Base-by-base conservation (phyloP, 2,888 invertebrate species). In the Dynastes tityus region DNA sequence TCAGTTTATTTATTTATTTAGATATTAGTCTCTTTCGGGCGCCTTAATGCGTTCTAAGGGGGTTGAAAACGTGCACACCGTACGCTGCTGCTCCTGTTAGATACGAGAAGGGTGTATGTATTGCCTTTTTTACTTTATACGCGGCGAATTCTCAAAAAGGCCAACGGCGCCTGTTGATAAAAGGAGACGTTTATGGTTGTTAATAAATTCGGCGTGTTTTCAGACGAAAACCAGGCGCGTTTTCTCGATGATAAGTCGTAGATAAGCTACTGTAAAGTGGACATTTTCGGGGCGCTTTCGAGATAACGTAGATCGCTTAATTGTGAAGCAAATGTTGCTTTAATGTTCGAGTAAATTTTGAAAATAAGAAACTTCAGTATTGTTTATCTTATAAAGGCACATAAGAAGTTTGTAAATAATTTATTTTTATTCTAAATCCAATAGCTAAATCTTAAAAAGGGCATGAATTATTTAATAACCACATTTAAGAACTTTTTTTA, bases 41-140 rank as follows among this genome's bases (percentile, higher is more conserved):
- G 61, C 4, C 61, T 55, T 29, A 63, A 76, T 51, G 65, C 53
- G 67, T 65, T 22, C 27, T 16, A 53, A n/a, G 49, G 51, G 67
- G 76, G 67, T 65, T 67, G 67, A 22, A 74, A 74, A 74, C 74
- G 74, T 74, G 74, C 49, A 45, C 63, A 40, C n/a, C 53, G 53
- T 53, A 53, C 45, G 45, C 45, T 45, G 45, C 53, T 4, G 61
- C 58, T n/a, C 22, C 16, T 4, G 58, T 2, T n/a, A 58, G 9
- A 61, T 61, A 11, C 9, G 45, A n/a, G 37, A 61, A 58, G 63
- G 74, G 74, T 45, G 58, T 16, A 37, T 40, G 58, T 16, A 37
- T 61, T 74, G 32, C 27, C 49, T 40, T 74, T 76, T 67, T 27
- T 55, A n/a, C 51, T 13, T 9, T 53, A 4, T 45, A 13, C 32